Percentiles rank a stretch among this genome's conserved stretches.
phyloP scores from a whole-genome alignment of 2,113 vertebrate genomes.

The Sorex araneus region DNA sequence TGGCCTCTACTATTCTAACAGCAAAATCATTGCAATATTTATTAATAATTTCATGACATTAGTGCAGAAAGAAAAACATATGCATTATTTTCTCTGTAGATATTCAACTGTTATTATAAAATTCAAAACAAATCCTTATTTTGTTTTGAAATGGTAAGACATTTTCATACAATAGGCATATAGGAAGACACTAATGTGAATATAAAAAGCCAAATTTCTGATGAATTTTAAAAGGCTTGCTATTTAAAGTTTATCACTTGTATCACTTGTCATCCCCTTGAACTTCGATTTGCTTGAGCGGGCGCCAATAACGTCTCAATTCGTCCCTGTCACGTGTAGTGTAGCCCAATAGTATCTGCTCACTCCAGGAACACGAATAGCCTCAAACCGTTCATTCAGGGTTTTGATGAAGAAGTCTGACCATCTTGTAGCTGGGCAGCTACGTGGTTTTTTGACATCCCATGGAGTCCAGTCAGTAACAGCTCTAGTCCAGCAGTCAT shows the following conservation, averaged over 20 bases:
- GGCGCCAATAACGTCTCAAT: too few relatives aligned
- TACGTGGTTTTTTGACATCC: too few relatives aligned
- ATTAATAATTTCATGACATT: background rate
- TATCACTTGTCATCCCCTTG: too few relatives aligned
- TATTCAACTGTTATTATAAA: slow-evolving; percentile 11
- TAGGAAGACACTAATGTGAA: background rate
- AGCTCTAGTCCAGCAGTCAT: too few relatives aligned
- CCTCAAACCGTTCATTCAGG: too few relatives aligned
- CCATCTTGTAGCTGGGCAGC: too few relatives aligned
- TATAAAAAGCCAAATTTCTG: slow-evolving; percentile 20
- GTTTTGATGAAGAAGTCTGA: too few relatives aligned
- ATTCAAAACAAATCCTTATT: slow-evolving; percentile 12
- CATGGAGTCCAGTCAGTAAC: too few relatives aligned
- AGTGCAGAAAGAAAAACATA: background rate
- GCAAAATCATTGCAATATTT: slow-evolving; percentile 28
- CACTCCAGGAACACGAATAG: too few relatives aligned
- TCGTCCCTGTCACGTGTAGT: too few relatives aligned
- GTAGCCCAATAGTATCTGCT: too few relatives aligned
- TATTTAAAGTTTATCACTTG: background rate
- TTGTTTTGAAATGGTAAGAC: background rate
- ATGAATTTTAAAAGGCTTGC: background rate
- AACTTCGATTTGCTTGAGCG: too few relatives aligned
- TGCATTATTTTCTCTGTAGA: background rate
- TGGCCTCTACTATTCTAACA: background rate
- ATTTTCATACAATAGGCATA: background rate